Evolutionary conservation across 2,113 vertebrate genomes (phyloP), one percentile per base, ranked within the genome.

Genomic region (Hypocryptadius cinnamomeus): DNA sequence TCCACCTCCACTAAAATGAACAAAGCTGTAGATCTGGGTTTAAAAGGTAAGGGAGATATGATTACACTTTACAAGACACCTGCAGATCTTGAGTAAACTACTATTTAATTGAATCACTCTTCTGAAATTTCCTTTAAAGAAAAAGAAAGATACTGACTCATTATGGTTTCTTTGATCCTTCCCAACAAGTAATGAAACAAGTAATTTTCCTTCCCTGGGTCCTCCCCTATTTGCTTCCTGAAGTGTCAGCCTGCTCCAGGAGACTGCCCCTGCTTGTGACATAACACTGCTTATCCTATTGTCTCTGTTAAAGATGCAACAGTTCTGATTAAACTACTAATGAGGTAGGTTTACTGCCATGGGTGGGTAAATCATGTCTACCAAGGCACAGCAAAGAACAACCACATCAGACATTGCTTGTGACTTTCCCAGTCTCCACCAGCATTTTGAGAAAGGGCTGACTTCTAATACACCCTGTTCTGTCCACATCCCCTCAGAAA

Each of bases 61-160:
- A 85, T 94, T 94, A 92, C 92, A 95, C 53, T 94, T 93, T 95
- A 95, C 85, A 93, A 96, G 93, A 72, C 92, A 96, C 85, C 95
- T 96, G 82, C 80, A 94, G 45, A 66, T 70, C 47, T 76, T 78
- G 64, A 90, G 61, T 93, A 95, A 95, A 94, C 76, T 83, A 85
- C 64, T 90, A n/a, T 65, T 91, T 94, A 85, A 92, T 83, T 86
- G 91, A 89, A 73, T 92, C 80, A 78, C 65, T 93, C 86, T 95
- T 90, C 85, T 74, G 65, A 90, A 93, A 90, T 85, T 80, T 91
- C 78, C 81, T 90, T 92, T 91, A 80, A 83, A 94, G 42, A 90
- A 89, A 93, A 90, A 81, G 31, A 72, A 74, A 73, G 85, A 85
- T 87, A 56, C 54, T 64, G 56, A 60, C 40, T 92, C 70, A 57